These are phyloP conservation scores for Furcifer pardalis DNA, from an alignment of 2,797 vertebrate genomes.

Conservation along the genomic window DNA sequence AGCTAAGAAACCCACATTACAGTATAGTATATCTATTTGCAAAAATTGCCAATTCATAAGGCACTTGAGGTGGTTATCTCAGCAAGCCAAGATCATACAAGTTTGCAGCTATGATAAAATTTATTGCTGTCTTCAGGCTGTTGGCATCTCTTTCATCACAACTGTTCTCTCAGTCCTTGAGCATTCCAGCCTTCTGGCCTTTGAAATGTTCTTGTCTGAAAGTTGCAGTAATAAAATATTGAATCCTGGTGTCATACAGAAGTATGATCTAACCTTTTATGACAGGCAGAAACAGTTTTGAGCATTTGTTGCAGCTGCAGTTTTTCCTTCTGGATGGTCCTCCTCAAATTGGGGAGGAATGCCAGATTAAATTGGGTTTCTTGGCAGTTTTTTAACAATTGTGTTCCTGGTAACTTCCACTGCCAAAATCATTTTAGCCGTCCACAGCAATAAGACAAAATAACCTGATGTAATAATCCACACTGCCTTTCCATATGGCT, in stretches of 20 bases:
- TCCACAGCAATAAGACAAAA: too few species aligned
- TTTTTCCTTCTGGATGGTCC: neutral
- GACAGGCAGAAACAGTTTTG: neutral
- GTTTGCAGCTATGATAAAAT: neutral
- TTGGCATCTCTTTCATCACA: too few species aligned
- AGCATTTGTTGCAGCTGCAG: neutral
- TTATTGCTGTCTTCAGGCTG: neutral
- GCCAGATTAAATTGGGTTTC: too few species aligned
- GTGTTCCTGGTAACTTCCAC: too few species aligned
- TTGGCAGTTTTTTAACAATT: too few species aligned
- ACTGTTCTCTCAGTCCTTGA: too few species aligned
- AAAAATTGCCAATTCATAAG: neutral
- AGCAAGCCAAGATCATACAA: neutral
- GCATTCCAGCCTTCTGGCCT: too few species aligned
- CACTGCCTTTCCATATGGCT: too few species aligned
- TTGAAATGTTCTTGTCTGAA: neutral
- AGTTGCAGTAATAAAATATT: neutral
- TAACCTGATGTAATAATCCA: too few species aligned
- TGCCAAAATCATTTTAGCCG: too few species aligned
- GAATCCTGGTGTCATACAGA: neutral
- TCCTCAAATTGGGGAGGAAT: neutral
- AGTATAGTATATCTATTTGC: too few species aligned
- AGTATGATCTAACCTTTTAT: neutral
- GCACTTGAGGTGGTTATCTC: neutral
- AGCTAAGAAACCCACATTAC: neutral